These are phyloP conservation scores for Ardeotis arabs DNA, from an alignment of 2,113 vertebrate species.

Conservation along the genomic window DNA sequence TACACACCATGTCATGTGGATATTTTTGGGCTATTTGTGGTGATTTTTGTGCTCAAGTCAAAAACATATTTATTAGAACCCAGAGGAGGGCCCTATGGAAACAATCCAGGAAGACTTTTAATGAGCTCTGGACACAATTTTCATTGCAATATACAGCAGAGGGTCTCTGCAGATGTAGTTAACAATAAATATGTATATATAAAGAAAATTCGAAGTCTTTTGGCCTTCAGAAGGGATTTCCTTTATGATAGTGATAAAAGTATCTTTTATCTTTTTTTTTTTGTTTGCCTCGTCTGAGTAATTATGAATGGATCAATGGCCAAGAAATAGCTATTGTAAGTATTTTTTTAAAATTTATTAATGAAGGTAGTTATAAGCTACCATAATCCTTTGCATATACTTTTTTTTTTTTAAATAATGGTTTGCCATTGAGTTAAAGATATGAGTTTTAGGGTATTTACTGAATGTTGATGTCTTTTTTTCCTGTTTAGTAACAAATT, in stretches of 20 bases:
- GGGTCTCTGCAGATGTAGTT: neutral
- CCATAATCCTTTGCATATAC: neutral
- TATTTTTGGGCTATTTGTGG: neutral
- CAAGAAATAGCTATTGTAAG: neutral
- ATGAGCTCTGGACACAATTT: neutral
- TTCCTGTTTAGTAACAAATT: neutral
- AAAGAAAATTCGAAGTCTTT: neutral
- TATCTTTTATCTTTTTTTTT: neutral
- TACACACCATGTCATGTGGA: neutral
- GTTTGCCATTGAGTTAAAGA: neutral
- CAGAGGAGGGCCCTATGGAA: neutral
- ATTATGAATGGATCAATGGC: neutral
- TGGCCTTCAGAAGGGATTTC: neutral
- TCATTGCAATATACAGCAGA: neutral
- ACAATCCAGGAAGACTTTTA: neutral
- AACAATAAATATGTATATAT: neutral
- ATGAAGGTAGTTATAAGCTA: neutral
- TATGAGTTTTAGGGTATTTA: neutral
- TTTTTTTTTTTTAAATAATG: neutral
- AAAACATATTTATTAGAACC: neutral
- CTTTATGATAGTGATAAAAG: neutral
- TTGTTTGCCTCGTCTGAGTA: neutral
- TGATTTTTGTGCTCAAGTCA: neutral
- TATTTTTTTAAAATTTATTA: neutral
- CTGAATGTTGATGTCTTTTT: neutral